Base-by-base conservation (phyloP, 35 echinoderm and acorn worm genomes). In the Lytechinus variegatus region DNA sequence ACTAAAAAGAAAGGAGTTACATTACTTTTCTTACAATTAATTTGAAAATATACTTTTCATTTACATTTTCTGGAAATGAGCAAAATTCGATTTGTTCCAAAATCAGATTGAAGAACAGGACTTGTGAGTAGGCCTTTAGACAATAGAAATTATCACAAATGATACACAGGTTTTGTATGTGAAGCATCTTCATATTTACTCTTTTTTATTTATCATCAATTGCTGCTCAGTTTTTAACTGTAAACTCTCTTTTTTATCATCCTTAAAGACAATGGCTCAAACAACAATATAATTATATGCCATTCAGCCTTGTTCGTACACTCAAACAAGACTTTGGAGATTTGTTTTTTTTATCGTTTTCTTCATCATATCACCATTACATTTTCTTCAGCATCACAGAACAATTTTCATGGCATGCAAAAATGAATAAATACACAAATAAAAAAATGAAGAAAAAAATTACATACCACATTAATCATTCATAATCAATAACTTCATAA, bases 241-340 rank as follows among this genome's bases (percentile, higher is more conserved):
- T 90, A 79, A 79, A 79, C 66, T 79, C 66, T 79, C 19, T 90
- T 90, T 90, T 52, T 54, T 88, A 10, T 89, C 88, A 52, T 90
- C 52, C 52, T 90, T 54, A 90, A 13, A 90, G 88, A 90, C 88
- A 90, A 52, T 33, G 52, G 88, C 88, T 90, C 88, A 90, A 90
- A 90, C 88, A 90, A 90, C 88, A 90, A 90, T 90, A 90, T 90
- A 90, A 90, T 90, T n/a, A 90, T 79, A 79, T 90, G 88, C 88
- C 88, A 90, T 90, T 90, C 88, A 90, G 88, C 88, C 88, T 54
- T 52, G 28, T 90, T 44, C 33, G 52, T 90, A 90, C 88, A 90
- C 88, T 90, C 88, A 90, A 90, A 90, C 88, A 90, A 90, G 88
- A 90, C 52, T 90, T 90, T 29, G 14, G 29, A 90, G 28, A 90